A percentile compares a stretch with the other conserved stretches of the same genome.
Evolutionary conservation across 2,113 vertebrate genomes (phyloP).

Genomic region (Callospermophilus lateralis): DNA sequence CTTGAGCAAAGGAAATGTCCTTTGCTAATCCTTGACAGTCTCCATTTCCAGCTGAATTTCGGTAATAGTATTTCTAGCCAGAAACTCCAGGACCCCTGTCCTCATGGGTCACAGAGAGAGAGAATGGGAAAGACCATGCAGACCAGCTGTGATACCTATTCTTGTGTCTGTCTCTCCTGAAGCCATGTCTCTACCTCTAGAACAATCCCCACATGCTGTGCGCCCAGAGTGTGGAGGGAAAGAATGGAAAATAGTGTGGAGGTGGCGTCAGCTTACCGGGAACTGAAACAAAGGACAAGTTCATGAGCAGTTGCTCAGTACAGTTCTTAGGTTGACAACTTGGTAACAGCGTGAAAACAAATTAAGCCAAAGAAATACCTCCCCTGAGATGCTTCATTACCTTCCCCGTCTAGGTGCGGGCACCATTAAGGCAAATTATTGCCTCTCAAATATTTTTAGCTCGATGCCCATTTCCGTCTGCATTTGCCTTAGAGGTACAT

Average conservation of each 20-base stretch:
- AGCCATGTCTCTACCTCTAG: fast-evolving
- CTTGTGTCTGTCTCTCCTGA: fast-evolving
- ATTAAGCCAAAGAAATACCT: slow-evolving; percentile 56
- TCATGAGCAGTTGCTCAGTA: background rate
- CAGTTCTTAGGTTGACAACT: slow-evolving; percentile 72
- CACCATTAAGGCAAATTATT: slow-evolving; percentile 85
- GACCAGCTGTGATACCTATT: fast-evolving
- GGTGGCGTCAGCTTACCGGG: background rate
- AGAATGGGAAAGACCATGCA: fast-evolving
- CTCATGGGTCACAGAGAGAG: background rate
- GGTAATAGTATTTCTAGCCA: background rate
- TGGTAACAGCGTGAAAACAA: slow-evolving; percentile 59
- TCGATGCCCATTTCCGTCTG: slow-evolving; percentile 82
- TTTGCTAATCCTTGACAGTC: background rate
- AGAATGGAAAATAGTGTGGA: background rate
- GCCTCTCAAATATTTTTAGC: slow-evolving; percentile 87
- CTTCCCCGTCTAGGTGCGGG: slow-evolving; percentile 80
- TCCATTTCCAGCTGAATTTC: background rate
- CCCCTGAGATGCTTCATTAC: slow-evolving; percentile 77
- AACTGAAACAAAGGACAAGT: slow-evolving; percentile 64
- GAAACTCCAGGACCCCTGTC: background rate
- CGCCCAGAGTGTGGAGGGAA: fast-evolving
- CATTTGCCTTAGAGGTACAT: slow-evolving; percentile 88
- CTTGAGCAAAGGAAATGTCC: background rate
- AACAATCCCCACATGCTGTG: fast-evolving